These are phyloP conservation scores for Actenoides hombroni DNA, from an alignment of 2,113 vertebrate genomes.

Conservation along the genomic window DNA sequence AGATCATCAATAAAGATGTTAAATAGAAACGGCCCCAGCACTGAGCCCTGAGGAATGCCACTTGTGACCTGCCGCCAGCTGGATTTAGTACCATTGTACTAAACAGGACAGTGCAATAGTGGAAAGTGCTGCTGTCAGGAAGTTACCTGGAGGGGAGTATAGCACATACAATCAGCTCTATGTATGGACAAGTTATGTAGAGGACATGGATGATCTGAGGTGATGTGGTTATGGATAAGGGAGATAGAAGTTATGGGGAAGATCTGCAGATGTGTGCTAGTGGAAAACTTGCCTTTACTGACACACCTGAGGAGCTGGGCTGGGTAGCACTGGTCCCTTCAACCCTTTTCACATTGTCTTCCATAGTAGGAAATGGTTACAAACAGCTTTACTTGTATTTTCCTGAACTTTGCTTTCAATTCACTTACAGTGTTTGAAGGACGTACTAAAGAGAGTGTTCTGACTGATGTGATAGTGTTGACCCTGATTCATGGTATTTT, in stretches of 20 bases:
- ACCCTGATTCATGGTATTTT: not conserved
- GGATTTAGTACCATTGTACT: too few species aligned
- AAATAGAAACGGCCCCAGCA: too few species aligned
- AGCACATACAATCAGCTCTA: not conserved
- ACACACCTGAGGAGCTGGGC: not conserved
- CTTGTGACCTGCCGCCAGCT: too few species aligned
- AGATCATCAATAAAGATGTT: too few species aligned
- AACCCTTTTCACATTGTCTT: not conserved
- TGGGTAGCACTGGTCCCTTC: not conserved
- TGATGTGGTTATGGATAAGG: not conserved
- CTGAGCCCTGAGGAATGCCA: too few species aligned
- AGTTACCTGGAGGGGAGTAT: not conserved
- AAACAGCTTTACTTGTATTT: not conserved
- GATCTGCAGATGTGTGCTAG: not conserved
- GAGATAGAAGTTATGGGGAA: not conserved
- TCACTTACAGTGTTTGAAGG: not conserved
- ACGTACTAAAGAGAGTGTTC: not conserved
- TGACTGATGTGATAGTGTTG: not conserved
- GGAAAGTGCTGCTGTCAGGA: not conserved
- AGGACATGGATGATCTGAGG: not conserved
- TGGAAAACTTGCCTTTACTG: not conserved
- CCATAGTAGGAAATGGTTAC: not conserved
- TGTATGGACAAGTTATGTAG: not conserved
- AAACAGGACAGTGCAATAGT: not conserved
- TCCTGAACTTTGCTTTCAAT: not conserved